phyloP scores from a whole-genome alignment of 2,797 vertebrate genomes.

The Chaunax sp. region DNA sequence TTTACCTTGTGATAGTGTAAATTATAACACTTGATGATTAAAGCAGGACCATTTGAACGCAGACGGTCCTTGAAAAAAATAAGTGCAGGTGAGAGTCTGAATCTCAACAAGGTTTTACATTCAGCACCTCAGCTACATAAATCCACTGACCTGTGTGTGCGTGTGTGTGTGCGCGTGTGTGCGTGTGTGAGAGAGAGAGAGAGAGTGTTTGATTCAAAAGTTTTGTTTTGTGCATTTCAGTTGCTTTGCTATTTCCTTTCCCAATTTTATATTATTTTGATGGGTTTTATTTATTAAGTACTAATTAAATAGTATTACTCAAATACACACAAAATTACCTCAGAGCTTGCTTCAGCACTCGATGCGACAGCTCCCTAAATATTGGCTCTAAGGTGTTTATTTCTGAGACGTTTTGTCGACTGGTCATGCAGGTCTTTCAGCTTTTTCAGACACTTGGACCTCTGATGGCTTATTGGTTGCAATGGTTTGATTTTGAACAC shows the following conservation, averaged over 20 bases:
- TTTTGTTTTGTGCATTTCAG: not conserved
- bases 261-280: constrained; percentile 38
- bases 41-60: constrained; percentile 44
- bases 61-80: constrained; percentile 26
- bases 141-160: not conserved
- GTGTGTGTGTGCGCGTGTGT: constrained; percentile 9
- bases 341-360: constrained; percentile 2
- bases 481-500: constrained; percentile 28
- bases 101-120: constrained; percentile 32
- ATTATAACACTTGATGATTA: constrained; percentile 63
- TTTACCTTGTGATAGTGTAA: constrained; percentile 50
- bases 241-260: constrained; percentile 16
- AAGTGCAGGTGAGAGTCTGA: constrained; percentile 27
- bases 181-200: not conserved
- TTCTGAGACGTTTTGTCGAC: not conserved
- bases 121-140: not conserved
- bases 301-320: constrained; percentile 31
- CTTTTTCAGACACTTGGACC: constrained; percentile 20
- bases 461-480: constrained; percentile 55
- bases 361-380: not conserved
- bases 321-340: constrained; percentile 38
- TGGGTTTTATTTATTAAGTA: constrained; percentile 27
- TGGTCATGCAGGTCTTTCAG: constrained; percentile 18
- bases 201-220: not conserved
- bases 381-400: not conserved